phyloP scores from a whole-genome alignment of 2,797 vertebrate species.

The Lithobates sylvaticus region DNA sequence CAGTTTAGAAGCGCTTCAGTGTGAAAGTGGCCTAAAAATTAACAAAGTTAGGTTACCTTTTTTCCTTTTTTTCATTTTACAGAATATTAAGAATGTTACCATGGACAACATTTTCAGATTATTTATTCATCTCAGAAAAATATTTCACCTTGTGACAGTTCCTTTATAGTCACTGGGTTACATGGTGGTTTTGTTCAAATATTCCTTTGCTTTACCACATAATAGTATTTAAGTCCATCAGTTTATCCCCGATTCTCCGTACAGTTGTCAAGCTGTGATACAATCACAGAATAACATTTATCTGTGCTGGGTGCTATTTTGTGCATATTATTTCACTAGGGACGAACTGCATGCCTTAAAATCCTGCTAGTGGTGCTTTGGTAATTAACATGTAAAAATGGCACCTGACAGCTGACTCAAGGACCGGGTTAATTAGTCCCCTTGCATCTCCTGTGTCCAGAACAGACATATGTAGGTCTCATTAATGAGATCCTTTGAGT shows the following conservation, averaged over 20 bases:
- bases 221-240: background rate
- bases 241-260: background rate
- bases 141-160: background rate
- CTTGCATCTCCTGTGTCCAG: conserved; percentile 36
- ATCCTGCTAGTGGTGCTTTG: background rate
- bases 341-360: conserved; percentile 8
- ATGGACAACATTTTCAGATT: background rate
- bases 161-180: background rate
- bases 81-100: background rate
- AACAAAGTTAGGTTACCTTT: background rate
- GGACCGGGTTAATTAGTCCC: conserved; percentile 49
- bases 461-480: background rate
- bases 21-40: too few species aligned
- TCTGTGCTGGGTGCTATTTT: conserved; percentile 33
- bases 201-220: background rate
- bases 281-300: conserved; percentile 1
- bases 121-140: background rate
- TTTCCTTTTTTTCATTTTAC: background rate
- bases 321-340: background rate
- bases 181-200: too few species aligned
- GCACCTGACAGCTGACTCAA: background rate
- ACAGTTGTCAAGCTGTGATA: conserved; percentile 13
- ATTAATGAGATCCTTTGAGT: conserved; percentile 48
- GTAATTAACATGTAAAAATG: conserved; percentile 26
- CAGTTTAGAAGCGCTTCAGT: too few species aligned